Conservation (phyloP, 2,888 invertebrate species). For the Crioceris asparagi region DNA sequence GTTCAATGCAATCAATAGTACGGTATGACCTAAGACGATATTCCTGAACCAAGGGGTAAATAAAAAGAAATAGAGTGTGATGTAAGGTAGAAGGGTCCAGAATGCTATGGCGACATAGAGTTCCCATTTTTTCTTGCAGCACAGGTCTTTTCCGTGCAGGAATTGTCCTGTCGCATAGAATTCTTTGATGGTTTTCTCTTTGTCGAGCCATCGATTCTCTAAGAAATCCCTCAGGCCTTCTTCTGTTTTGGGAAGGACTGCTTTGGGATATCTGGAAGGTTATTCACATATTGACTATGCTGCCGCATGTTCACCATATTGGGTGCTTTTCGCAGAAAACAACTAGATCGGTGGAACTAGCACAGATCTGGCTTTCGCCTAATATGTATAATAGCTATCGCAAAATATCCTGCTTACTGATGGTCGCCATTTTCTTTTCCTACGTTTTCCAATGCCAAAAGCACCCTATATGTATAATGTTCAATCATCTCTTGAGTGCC, state of each 20-base stretch:
- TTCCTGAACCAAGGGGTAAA: slow-evolving; percentile 41
- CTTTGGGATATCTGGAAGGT: slow-evolving; percentile 41
- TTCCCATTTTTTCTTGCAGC: slow-evolving; percentile 32
- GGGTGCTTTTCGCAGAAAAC: too few species aligned
- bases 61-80: slow-evolving; percentile 40
- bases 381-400: too few species aligned
- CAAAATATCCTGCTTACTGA: too few species aligned
- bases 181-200: slow-evolving; percentile 49
- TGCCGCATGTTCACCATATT: too few species aligned
- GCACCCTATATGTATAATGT: too few species aligned
- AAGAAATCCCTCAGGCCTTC: slow-evolving; percentile 50
- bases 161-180: slow-evolving; percentile 48
- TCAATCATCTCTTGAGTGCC: too few species aligned
- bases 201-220: slow-evolving; percentile 53
- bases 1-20: slow-evolving; percentile 45
- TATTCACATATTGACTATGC: not conserved
- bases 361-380: too few species aligned
- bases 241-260: slow-evolving; percentile 49
- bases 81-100: slow-evolving; percentile 50
- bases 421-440: too few species aligned
- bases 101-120: slow-evolving; percentile 48
- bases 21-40: slow-evolving; percentile 45
- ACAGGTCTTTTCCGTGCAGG: slow-evolving; percentile 28
- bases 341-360: too few species aligned
- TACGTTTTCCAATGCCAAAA: too few species aligned